phyloP scores from a whole-genome alignment of 2,888 invertebrate species.

The Acronicta aceris region DNA sequence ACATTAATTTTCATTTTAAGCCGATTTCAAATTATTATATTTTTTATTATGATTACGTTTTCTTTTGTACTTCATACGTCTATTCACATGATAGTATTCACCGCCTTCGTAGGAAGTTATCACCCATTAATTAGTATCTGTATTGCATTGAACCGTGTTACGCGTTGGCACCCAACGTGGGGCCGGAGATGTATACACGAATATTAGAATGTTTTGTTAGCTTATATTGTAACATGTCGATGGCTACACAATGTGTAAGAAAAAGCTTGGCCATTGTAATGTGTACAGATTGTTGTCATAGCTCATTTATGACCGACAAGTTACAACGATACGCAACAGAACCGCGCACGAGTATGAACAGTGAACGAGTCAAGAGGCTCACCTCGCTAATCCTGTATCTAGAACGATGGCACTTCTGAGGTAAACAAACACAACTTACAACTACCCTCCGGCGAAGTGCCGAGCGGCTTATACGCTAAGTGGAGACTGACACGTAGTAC shows the following conservation, averaged over 20 bases:
- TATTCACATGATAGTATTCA: constrained; percentile 66
- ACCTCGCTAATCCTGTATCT: constrained; percentile 48
- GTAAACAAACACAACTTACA: constrained; percentile 81
- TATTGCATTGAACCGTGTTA: constrained; percentile 25
- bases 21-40: constrained; percentile 76
- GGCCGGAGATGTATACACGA: constrained; percentile 35
- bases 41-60: constrained; percentile 76
- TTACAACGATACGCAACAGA: constrained; percentile 25
- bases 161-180: constrained; percentile 61
- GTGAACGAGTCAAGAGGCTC: constrained; percentile 41
- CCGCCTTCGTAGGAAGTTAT: constrained; percentile 59
- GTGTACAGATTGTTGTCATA: background rate
- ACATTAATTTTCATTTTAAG: constrained; percentile 75
- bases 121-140: constrained; percentile 33
- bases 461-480: constrained; percentile 56
- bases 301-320: constrained; percentile 2
- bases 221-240: constrained; percentile 17
- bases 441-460: constrained; percentile 65
- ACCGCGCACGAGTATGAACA: constrained; percentile 15
- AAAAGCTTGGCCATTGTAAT: constrained; percentile 11
- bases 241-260: constrained; percentile 2
- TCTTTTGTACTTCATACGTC: constrained; percentile 83
- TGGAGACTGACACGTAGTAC: constrained; percentile 69
- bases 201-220: constrained; percentile 15
- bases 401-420: constrained; percentile 83